Evolutionary conservation across 2,113 vertebrate species (phyloP), one percentile per base, ranked within the genome.

Genomic region (Rostratula benghalensis): DNA sequence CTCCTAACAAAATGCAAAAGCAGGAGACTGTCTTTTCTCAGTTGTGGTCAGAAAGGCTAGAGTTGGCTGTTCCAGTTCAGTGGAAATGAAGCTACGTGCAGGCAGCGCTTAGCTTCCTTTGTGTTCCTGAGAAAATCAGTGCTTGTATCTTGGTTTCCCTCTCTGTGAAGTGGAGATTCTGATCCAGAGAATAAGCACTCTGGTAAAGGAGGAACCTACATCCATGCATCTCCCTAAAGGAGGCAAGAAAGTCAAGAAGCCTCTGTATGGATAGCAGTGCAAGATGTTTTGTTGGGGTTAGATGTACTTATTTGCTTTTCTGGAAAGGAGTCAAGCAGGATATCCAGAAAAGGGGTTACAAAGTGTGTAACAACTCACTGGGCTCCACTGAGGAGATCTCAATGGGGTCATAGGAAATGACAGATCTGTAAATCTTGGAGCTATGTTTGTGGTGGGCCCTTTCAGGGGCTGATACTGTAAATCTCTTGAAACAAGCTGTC

Each of bases 401-500:
- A 73, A 45, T 85, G 63, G 87, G 86, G 57, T 89, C 83, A 77
- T 8, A 59, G 57, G 65, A 71, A 63, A 79, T 76, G 74, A 93
- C 59, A 91, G 81, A 39, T 37, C n/a, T 84, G 45, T 92, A 94
- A 91, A 93, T 95, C 89, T 82, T 76, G 45, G 39, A 71, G n/a
- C 33, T 64, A 3, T 3, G 31, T 94, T 50, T 71, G 83, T 65
- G 83, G 70, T 81, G 87, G 80, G 50, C 87, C 87, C 57, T 84
- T 95, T 79, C 37, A 87, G 54, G 50, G 53, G 23, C 50, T 21
- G 25, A 64, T 84, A 50, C 4, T 80, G 64, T 94, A 94, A 93
- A 89, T 94, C 74, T 87, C 2, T 83, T 75, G 79, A 77, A 97
- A 90, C 46, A 56, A 93, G 90, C 78, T 94, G 48, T 79, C 57